Base-by-base conservation (phyloP, 2,888 invertebrate genomes). In the Hypena proboscidalis region DNA sequence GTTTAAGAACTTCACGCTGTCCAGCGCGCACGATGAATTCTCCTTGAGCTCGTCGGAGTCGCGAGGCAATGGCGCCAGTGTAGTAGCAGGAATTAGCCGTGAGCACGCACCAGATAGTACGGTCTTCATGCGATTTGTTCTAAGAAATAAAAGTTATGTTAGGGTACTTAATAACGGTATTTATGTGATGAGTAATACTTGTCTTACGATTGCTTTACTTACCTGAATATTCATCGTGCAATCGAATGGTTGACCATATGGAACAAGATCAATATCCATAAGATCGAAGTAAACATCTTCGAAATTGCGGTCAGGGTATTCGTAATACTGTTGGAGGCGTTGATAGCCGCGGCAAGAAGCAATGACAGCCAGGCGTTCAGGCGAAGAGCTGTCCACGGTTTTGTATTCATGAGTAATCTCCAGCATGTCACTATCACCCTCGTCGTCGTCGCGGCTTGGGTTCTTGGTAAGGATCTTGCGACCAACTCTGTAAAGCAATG, bases 321-420 rank as follows among this genome's bases (percentile, higher is more conserved):
- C 92, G 66, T 94, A 93, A 61, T 92, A 92, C 63, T 93, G 92
- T 70, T 93, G 93, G 54, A 93, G 87, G 46, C 92, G 90, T 47
- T 93, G 92, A 39, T 92, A 92, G 8, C 93, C 93, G 32, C 93
- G 92, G 50, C 94, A 93, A 0, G 95, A 94, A 51, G 94, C 94
- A 57, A 94, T 92, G 3, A 95, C 92, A 0, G 94, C 92, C 30
- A 93, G 80, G 7, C 94, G 89, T 76, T 95, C 95, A 4, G 93
- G 93, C 30, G 93, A 91, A 0, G 93, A 90, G 35, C 92, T 94
- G 69, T 94, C 94, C 23, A 87, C 84, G 21, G 92, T 90, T 78
- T 95, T 95, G 76, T 95, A 95, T 49, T 91, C 88, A 41, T 90
- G 85, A 1, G 94, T 94, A 15, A 95, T 92, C 65, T 95, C 94